Percentiles rank a stretch among this genome's conserved stretches.
These are phyloP conservation scores for Macrochelys suwanniensis DNA, from an alignment of 2,797 vertebrate species.

Conservation along the genomic window DNA sequence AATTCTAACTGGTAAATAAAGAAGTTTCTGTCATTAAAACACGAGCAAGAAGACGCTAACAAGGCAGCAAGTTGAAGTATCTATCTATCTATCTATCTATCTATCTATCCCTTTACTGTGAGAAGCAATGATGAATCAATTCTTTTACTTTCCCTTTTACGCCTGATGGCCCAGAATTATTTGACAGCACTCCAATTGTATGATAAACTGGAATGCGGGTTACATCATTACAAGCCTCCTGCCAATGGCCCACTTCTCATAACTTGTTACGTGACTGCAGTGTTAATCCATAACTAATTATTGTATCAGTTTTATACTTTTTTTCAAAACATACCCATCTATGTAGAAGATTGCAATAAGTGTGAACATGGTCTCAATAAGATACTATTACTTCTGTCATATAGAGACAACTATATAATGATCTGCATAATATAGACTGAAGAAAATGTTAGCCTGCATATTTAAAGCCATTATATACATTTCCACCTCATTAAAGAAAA, in stretches of 20 bases:
- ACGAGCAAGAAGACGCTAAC: background rate
- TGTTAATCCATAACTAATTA: constrained; percentile 58
- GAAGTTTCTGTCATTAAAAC: background rate
- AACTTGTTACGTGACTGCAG: background rate
- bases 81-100: no score
- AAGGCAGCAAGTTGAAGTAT: background rate
- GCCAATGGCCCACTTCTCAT: background rate
- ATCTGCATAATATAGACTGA: constrained; percentile 63
- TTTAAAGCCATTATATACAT: constrained; percentile 62
- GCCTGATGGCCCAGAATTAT: constrained; percentile 24
- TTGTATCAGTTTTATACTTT: constrained; percentile 42
- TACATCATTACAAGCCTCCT: background rate
- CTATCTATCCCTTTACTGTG: background rate
- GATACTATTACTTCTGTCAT: constrained; percentile 41
- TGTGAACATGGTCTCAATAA: constrained; percentile 58
- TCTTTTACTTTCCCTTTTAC: constrained; percentile 7
- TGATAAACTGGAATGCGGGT: background rate
- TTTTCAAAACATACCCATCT: constrained; percentile 55
- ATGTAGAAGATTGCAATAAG: constrained; percentile 47
- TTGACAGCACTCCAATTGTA: constrained; percentile 12
- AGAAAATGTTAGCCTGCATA: constrained; percentile 43
- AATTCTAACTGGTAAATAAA: background rate
- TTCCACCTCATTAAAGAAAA: constrained; percentile 69
- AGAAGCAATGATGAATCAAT: constrained; percentile 21
- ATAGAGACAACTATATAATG: constrained; percentile 32